These are phyloP conservation scores for Amphibalanus amphitrite DNA, from an alignment of 1,140 invertebrate genomes.

Conservation along the genomic window DNA sequence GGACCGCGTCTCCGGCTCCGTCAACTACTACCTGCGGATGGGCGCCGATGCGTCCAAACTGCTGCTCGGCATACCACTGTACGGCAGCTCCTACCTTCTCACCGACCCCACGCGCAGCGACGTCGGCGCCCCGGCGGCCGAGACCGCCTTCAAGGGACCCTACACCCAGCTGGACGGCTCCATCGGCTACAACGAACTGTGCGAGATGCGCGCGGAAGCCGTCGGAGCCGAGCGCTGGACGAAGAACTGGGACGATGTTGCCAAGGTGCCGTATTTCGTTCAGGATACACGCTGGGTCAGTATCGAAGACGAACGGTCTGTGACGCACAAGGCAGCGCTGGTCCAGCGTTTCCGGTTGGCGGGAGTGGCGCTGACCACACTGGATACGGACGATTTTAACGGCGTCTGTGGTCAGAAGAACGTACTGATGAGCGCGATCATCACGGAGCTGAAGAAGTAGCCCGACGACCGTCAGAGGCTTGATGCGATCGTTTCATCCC, in stretches of 20 bases:
- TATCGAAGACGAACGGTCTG: conserved; percentile 25
- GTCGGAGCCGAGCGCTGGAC: conserved; percentile 16
- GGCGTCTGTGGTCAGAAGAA: conserved; percentile 25
- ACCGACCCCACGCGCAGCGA: conserved; percentile 20
- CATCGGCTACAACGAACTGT: conserved; percentile 68
- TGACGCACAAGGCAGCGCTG: conserved; percentile 4
- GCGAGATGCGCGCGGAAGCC: conserved; percentile 16
- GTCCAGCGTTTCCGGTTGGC: neutral
- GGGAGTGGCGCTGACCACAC: conserved; percentile 26
- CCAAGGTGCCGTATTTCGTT: conserved; percentile 28
- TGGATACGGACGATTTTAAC: conserved; percentile 33
- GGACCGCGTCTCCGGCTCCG: conserved; percentile 20
- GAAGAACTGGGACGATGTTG: conserved; percentile 26
- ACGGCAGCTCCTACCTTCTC: conserved; percentile 58
- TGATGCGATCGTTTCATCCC: no score
- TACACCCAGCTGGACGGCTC: conserved; percentile 65
- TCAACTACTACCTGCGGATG: conserved; percentile 17
- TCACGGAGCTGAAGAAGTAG: conserved; percentile 21
- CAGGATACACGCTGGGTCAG: conserved; percentile 31
- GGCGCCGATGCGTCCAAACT: conserved; percentile 25
- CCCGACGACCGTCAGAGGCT: no score
- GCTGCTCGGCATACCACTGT: conserved; percentile 50
- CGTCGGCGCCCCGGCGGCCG: conserved; percentile 23
- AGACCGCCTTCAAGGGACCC: conserved; percentile 34
- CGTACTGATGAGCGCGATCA: conserved; percentile 38